Conservation (phyloP, 2,797 vertebrate genomes). For the Semaprochilodus insignis region DNA sequence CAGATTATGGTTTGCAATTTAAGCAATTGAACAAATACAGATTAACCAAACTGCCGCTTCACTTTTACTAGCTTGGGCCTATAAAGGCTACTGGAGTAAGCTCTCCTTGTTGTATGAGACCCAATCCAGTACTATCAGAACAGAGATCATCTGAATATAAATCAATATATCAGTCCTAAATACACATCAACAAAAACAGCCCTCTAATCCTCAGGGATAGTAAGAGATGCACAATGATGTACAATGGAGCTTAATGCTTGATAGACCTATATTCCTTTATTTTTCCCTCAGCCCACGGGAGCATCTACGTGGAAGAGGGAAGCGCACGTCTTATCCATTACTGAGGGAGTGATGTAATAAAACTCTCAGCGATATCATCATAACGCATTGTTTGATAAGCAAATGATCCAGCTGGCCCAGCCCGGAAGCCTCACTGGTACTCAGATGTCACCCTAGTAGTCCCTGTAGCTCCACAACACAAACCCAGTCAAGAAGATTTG, state of each 20-base stretch:
- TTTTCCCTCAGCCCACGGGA: not conserved
- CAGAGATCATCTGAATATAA: no score
- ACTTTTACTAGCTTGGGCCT: no score
- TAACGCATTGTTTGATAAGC: slow-evolving; percentile 40
- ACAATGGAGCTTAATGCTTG: not conserved
- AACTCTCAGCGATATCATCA: slow-evolving; percentile 38
- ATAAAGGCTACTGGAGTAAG: no score
- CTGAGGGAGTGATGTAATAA: slow-evolving; percentile 36
- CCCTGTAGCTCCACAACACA: slow-evolving; percentile 19
- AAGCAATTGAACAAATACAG: no score
- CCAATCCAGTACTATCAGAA: no score
- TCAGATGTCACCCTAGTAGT: not conserved
- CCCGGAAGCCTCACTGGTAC: slow-evolving; percentile 30
- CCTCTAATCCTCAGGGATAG: no score
- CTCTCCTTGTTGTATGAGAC: no score
- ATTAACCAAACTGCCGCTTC: no score
- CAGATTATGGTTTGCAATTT: no score
- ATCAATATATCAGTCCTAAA: no score
- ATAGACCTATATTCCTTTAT: not conserved
- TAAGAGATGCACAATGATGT: not conserved
- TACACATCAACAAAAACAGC: no score
- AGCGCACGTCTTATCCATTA: slow-evolving; percentile 30
- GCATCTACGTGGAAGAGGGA: not conserved
- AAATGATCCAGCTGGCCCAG: not conserved
- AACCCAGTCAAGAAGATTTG: slow-evolving; percentile 40